Evolutionary conservation across 2,797 vertebrate genomes (phyloP), one percentile per base, ranked within the genome.

Genomic region (Ptychadena robeensis): DNA sequence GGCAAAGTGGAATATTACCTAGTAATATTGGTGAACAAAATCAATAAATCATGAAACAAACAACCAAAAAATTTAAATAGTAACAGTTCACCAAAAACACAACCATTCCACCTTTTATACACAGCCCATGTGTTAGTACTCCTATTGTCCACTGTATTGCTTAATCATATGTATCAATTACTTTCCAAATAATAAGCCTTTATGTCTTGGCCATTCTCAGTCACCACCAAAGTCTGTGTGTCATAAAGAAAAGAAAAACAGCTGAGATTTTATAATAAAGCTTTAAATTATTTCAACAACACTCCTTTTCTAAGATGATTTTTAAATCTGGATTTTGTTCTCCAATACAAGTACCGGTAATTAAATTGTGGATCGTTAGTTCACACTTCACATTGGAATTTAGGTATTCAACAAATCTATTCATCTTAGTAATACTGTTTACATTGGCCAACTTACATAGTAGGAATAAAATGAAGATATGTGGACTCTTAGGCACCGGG

Each of bases 381-480:
- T 80, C 78, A 70, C 78, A 71, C 78, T 38, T 80, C 64, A 79
- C 77, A 69, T 44, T 70, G 78, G 78, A 80, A 80, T 80, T 70
- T 34, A 68, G 64, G 67, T 69, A 68, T 66, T 79, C 76, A 79
- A 65, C 76, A 79, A 69, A 79, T 79, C 65, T 66, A 79, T 79
- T 59, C 79, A 80, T 80, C 79, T 80, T 80, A 64, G 35, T 63
- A 72, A 80, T 59, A 44, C 35, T 80, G 79, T 69, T 80, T 80
- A 72, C 34, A 63, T 72, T 80, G 79, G 79, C 79, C 40, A 79
- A 57, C 76, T 59, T 79, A 71, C 53, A 63, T 44, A 72, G 57
- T 37, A 64, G 63, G 53, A 40, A 63, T 31, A 40, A 80, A 64
- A 44, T 72, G 35, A 71, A 71, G n/a, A 75, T 69, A 82, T 68